phyloP scores from a whole-genome alignment of 2,797 vertebrate species.

The Huso huso region DNA sequence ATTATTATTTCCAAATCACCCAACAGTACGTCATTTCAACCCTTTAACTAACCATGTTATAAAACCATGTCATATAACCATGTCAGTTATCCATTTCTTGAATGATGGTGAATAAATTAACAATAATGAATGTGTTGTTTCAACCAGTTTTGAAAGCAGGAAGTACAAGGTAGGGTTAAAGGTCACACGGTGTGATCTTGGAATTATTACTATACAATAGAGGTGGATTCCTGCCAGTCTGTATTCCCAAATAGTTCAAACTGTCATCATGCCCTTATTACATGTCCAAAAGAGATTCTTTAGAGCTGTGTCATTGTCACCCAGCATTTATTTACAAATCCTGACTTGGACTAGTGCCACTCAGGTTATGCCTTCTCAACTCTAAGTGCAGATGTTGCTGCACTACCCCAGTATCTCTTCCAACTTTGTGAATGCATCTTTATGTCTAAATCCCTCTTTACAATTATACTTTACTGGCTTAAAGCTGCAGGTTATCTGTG shows the following conservation, averaged over 20 bases:
- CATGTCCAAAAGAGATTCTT: not conserved
- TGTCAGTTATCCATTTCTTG: not conserved
- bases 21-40: too few relatives aligned
- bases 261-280: not conserved
- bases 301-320: not conserved
- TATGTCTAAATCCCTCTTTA: not conserved
- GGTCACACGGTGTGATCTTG: too few relatives aligned
- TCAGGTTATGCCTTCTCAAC: not conserved
- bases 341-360: constrained; percentile 1
- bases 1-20: not conserved
- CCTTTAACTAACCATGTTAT: too few relatives aligned
- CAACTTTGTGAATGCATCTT: not conserved
- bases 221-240: not conserved
- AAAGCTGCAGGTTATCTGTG: not conserved
- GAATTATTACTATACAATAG: not conserved
- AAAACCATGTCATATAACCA: too few relatives aligned
- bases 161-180: not conserved
- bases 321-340: not conserved
- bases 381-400: not conserved
- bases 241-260: not conserved
- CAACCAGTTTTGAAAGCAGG: not conserved
- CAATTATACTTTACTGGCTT: not conserved
- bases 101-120: not conserved
- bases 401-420: not conserved
- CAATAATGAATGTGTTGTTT: not conserved